These are phyloP conservation scores for Gastrophysa polygoni DNA, from an alignment of 2,888 invertebrate species.

Conservation along the genomic window DNA sequence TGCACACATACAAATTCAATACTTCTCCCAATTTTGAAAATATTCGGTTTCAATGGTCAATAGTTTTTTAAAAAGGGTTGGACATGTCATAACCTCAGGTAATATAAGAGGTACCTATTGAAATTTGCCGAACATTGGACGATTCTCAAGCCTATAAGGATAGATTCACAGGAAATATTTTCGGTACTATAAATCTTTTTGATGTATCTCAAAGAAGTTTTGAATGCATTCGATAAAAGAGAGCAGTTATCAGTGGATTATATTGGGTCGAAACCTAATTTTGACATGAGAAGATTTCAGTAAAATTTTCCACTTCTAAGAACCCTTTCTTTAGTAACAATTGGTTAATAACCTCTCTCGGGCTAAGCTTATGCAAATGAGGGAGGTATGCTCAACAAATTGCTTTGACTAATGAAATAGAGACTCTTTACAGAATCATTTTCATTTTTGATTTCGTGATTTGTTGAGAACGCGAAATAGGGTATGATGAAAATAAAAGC, in stretches of 20 bases:
- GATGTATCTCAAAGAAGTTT: too few species aligned
- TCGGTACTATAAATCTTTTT: too few species aligned
- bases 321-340: constrained; percentile 10
- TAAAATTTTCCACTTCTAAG: not conserved
- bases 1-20: not conserved
- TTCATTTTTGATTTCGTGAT: too few species aligned
- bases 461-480: not conserved
- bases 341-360: constrained; percentile 8
- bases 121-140: constrained; percentile 13
- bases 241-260: too few species aligned
- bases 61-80: constrained; percentile 34
- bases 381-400: not conserved
- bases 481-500: too few species aligned
- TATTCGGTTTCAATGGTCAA: constrained; percentile 27
- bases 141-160: too few species aligned
- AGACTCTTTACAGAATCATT: constrained; percentile 26
- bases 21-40: constrained; percentile 1
- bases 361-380: constrained; percentile 23
- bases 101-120: constrained; percentile 31
- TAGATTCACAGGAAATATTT: too few species aligned
- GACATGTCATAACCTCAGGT: constrained; percentile 30
- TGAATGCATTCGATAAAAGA: too few species aligned
- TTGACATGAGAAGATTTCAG: constrained; percentile 11
- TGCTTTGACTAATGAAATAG: constrained; percentile 16
- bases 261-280: too few species aligned